A percentile compares a stretch with the other conserved stretches of the same genome.
Evolutionary conservation across 64 coral and sea anemone species (phyloP).

Genomic region (Platygyra sinensis): DNA sequence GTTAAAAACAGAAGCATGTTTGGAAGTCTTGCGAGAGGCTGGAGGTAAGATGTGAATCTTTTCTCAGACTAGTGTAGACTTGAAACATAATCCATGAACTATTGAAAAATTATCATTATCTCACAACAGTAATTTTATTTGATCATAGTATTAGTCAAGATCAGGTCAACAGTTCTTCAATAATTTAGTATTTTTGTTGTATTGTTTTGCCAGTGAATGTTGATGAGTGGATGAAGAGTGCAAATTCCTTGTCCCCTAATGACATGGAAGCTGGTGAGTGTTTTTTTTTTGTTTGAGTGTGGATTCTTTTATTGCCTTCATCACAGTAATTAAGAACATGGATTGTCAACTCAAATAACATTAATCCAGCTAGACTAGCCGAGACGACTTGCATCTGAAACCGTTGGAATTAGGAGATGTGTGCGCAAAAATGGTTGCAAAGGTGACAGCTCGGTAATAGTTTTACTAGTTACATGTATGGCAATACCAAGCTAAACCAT

Average conservation of each 20-base stretch:
- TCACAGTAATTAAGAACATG: neutral
- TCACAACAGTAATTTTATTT: too few species aligned
- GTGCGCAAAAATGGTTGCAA: too few species aligned
- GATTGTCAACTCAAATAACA: too few species aligned
- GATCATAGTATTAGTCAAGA: neutral
- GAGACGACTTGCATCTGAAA: too few species aligned
- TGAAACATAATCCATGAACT: too few species aligned
- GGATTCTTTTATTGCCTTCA: too few species aligned
- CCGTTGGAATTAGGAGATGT: too few species aligned
- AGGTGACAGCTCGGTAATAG: too few species aligned
- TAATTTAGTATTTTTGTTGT: neutral
- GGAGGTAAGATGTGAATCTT: slow-evolving; percentile 47
- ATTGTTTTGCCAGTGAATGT: slow-evolving; percentile 68
- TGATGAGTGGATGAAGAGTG: slow-evolving; percentile 95
- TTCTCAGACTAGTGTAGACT: neutral
- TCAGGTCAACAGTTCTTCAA: neutral
- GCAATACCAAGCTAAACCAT: too few species aligned
- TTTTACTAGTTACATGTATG: too few species aligned
- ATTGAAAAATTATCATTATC: too few species aligned
- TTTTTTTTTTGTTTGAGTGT: neutral
- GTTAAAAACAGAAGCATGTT: slow-evolving; percentile 90
- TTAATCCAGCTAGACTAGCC: too few species aligned
- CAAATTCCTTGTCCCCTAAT: slow-evolving; percentile 75
- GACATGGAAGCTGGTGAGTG: slow-evolving; percentile 48
- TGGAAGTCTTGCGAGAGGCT: slow-evolving; percentile 83